A percentile compares a stretch with the other conserved stretches of the same genome.
Evolutionary conservation across 2,888 invertebrate species (phyloP).

Genomic region (Chydorus sphaericus): DNA sequence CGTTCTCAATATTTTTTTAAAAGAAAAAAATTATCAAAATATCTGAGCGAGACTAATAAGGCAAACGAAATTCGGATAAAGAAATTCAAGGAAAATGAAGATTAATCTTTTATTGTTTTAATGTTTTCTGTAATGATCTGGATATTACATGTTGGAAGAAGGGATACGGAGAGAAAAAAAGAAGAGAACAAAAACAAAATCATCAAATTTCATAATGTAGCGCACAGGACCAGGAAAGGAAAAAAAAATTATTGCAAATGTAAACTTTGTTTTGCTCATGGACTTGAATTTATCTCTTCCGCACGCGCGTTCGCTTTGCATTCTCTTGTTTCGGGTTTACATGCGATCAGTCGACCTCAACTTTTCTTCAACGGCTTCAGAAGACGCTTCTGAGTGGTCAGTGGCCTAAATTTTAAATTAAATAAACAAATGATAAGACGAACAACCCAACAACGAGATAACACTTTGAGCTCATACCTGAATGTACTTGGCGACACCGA

Average conservation of each 20-base stretch:
- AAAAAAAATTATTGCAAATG: constrained; percentile 6
- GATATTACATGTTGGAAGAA: background rate
- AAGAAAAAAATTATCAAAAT: constrained; percentile 1
- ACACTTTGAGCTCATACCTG: constrained; percentile 33
- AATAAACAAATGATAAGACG: background rate
- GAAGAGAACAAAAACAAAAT: background rate
- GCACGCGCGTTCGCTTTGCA: no score
- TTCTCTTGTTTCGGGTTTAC: no score
- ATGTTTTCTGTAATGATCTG: constrained; percentile 2
- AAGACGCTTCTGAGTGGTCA: constrained; percentile 83
- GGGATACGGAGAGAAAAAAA: no score
- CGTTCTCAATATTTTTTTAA: background rate
- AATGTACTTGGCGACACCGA: constrained; percentile 92
- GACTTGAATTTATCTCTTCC: background rate
- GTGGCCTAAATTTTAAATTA: constrained; percentile 47
- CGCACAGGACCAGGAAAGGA: constrained; percentile 5
- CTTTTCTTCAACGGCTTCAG: constrained; percentile 86
- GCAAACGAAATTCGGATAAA: no score
- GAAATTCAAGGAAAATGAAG: no score
- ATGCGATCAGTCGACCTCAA: constrained; percentile 77
- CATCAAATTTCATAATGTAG: background rate
- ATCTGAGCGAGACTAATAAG: no score
- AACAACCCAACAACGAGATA: background rate
- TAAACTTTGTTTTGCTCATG: no score
- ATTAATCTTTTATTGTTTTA: no score